These are phyloP conservation scores for Cecropterus lyciades DNA, from an alignment of 1,140 invertebrate genomes.

Conservation along the genomic window DNA sequence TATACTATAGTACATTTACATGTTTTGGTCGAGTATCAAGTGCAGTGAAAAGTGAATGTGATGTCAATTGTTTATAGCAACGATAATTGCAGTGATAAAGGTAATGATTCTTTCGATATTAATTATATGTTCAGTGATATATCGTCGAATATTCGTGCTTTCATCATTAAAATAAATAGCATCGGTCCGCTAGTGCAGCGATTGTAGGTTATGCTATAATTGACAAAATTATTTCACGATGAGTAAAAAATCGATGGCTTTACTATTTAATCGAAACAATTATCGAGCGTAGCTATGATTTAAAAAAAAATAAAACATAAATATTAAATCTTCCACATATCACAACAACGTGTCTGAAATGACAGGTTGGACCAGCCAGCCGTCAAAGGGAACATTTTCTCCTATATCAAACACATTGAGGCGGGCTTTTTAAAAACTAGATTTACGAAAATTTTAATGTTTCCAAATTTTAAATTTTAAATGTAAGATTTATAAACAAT, in stretches of 20 bases:
- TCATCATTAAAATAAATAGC: conserved; percentile 10
- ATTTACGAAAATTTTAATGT: conserved; percentile 15
- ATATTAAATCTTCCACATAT: not conserved
- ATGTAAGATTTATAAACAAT: no score
- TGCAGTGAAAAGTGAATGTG: no score
- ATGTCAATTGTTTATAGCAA: no score
- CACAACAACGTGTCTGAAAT: conserved; percentile 27
- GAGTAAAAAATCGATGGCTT: conserved; percentile 6
- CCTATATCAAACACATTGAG: conserved; percentile 2
- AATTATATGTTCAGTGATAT: not conserved
- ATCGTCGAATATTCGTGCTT: not conserved
- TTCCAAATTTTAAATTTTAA: no score
- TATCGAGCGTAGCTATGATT: conserved; percentile 11
- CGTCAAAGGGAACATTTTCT: conserved; percentile 28
- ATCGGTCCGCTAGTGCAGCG: conserved; percentile 3
- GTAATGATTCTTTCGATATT: no score
- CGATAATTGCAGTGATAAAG: no score
- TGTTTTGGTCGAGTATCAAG: no score
- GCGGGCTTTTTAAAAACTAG: conserved; percentile 28
- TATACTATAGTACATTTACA: no score
- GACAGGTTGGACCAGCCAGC: conserved; percentile 28
- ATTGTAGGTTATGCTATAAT: no score
- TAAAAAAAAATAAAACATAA: not conserved
- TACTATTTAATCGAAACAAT: conserved; percentile 11
- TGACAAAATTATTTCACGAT: conserved; percentile 11